Conservation (phyloP, 2,113 vertebrate species). For the Phainopepla nitens region DNA sequence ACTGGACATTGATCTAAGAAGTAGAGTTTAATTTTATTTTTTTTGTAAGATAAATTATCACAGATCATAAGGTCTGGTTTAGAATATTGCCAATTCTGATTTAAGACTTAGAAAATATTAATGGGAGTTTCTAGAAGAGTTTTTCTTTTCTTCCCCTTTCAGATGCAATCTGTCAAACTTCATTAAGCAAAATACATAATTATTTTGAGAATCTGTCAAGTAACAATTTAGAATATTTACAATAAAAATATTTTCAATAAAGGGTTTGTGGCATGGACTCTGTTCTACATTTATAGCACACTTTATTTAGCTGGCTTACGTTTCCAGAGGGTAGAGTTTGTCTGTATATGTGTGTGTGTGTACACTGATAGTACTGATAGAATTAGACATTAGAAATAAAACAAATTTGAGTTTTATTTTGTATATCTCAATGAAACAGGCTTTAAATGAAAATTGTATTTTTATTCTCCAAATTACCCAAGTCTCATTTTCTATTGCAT, state of each 20-base stretch:
- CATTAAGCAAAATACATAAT: neutral
- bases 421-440: neutral
- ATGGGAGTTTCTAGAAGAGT: neutral
- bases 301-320: neutral
- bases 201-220: neutral
- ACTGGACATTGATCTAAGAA: neutral
- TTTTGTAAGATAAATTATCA: neutral
- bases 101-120: neutral
- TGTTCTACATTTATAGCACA: neutral
- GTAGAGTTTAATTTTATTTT: neutral
- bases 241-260: neutral
- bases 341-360: neutral
- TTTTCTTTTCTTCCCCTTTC: neutral
- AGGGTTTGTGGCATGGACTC: neutral
- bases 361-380: neutral
- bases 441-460: neutral
- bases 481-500: neutral
- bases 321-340: neutral
- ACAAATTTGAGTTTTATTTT: neutral
- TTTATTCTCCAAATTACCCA: neutral
- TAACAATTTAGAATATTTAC: neutral
- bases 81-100: neutral
- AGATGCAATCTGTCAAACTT: neutral
- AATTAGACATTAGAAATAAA: neutral
- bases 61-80: neutral